A percentile compares a stretch with the other conserved stretches of the same genome.
phyloP scores from a whole-genome alignment of 1,140 invertebrate species.

The Zaprionus vittiger region DNA sequence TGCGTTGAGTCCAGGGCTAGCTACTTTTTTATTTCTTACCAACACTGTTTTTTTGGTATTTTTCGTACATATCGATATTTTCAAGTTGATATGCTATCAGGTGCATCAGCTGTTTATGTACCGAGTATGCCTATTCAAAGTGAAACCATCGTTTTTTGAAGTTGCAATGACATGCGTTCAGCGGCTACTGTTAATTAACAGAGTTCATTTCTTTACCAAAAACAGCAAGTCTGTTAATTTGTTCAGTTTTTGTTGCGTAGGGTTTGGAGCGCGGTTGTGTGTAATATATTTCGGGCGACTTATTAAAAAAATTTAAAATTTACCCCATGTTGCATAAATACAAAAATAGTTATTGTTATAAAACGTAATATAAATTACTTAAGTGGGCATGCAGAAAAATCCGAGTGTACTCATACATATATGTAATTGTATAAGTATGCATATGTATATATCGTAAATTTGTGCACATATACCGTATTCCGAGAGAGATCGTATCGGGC shows the following conservation, averaged over 20 bases:
- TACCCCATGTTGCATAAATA: slow-evolving; percentile 16
- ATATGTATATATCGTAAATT: slow-evolving; percentile 8
- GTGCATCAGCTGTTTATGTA: slow-evolving; percentile 20
- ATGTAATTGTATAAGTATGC: slow-evolving; percentile 14
- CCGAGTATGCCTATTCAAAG: neutral
- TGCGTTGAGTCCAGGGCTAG: neutral
- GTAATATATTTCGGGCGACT: slow-evolving; percentile 29
- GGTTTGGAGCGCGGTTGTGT: slow-evolving; percentile 44
- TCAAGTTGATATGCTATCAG: slow-evolving; percentile 5
- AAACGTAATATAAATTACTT: neutral
- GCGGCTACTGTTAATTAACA: slow-evolving; percentile 35
- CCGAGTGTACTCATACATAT: neutral
- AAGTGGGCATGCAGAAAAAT: neutral
- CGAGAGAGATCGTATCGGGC: neutral
- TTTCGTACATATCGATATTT: neutral
- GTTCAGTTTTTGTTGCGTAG: slow-evolving; percentile 49
- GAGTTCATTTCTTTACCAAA: slow-evolving; percentile 19
- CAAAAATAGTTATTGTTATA: neutral
- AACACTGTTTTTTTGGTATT: neutral
- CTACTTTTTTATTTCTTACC: neutral
- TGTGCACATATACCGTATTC: slow-evolving; percentile 11
- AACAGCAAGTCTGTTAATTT: slow-evolving; percentile 38
- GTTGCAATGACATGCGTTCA: slow-evolving; percentile 12
- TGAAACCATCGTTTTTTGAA: slow-evolving; percentile 18
- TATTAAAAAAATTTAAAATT: slow-evolving; percentile 12